Percentiles rank a stretch among this genome's conserved stretches.
These are phyloP conservation scores for Empis livida DNA, from an alignment of 2,888 invertebrate genomes.

Conservation along the genomic window DNA sequence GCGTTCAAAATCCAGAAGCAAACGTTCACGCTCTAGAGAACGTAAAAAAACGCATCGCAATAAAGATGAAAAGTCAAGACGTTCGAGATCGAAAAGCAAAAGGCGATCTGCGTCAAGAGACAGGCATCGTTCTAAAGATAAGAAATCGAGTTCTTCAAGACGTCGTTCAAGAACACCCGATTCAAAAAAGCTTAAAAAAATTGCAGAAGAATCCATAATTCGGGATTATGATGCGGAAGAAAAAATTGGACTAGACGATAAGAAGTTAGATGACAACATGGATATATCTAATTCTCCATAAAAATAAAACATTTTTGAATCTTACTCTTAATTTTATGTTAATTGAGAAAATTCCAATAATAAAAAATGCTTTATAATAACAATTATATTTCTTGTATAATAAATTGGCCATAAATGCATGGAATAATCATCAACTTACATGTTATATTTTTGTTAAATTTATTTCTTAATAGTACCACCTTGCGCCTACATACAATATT, in stretches of 20 bases:
- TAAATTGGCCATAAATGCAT: too few relatives aligned
- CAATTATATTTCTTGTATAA: too few relatives aligned
- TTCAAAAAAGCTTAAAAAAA: constrained; percentile 22
- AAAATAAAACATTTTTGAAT: constrained; percentile 8
- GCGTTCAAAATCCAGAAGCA: constrained; percentile 23
- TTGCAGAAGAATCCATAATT: constrained; percentile 24
- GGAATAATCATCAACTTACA: too few relatives aligned
- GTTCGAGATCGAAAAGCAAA: constrained; percentile 32
- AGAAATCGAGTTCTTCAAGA: constrained; percentile 23
- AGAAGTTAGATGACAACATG: constrained; percentile 57
- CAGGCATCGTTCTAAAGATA: constrained; percentile 26
- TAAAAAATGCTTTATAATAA: too few relatives aligned
- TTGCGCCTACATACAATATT: too few relatives aligned
- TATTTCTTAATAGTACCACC: too few relatives aligned
- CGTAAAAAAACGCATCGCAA: constrained; percentile 43
- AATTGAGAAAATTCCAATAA: too few relatives aligned
- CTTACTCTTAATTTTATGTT: too few relatives aligned
- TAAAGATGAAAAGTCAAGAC: constrained; percentile 38
- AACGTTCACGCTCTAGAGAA: constrained; percentile 42
- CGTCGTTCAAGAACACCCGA: constrained; percentile 32
- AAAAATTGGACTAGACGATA: constrained; percentile 35
- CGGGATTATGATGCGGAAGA: constrained; percentile 28
- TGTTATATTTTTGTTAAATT: too few relatives aligned
- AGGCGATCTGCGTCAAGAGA: constrained; percentile 34
- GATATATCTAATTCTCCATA: constrained; percentile 69